A percentile compares a stretch with the other conserved stretches of the same genome.
phyloP scores from a whole-genome alignment of 2,113 vertebrate species.

The Nannospalax galili region DNA sequence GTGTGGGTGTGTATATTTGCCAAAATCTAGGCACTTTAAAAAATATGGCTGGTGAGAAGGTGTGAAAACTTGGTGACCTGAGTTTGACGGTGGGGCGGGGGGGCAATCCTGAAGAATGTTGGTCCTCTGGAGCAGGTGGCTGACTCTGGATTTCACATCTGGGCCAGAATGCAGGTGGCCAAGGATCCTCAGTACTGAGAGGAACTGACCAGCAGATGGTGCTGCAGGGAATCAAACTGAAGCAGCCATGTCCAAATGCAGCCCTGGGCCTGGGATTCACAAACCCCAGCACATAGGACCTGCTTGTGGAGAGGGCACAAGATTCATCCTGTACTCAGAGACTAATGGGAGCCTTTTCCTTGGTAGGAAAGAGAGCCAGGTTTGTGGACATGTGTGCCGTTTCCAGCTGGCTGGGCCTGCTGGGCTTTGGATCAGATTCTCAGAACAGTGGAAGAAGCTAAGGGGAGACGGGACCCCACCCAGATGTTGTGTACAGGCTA shows the following conservation, averaged over 20 bases:
- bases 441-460: no score
- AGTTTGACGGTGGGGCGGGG: no score
- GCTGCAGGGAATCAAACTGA: slow-evolving; percentile 74
- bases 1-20: background rate
- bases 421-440: background rate
- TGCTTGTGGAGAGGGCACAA: background rate
- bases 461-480: fast-evolving
- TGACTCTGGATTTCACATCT: no score
- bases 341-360: background rate
- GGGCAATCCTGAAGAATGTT: background rate
- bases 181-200: background rate
- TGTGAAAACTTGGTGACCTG: no score
- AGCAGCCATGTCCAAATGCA: fast-evolving
- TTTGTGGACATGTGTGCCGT: fast-evolving
- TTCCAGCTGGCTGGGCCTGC: fast-evolving
- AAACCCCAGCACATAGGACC: no score
- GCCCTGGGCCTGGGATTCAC: background rate
- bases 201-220: slow-evolving; percentile 74
- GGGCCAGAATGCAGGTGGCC: background rate
- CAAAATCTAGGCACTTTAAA: no score
- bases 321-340: fast-evolving
- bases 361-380: background rate
- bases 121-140: background rate
- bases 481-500: no score
- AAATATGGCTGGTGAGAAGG: no score